Base-by-base conservation (phyloP, 2,888 invertebrate genomes). In the Xestobium rufovillosum region DNA sequence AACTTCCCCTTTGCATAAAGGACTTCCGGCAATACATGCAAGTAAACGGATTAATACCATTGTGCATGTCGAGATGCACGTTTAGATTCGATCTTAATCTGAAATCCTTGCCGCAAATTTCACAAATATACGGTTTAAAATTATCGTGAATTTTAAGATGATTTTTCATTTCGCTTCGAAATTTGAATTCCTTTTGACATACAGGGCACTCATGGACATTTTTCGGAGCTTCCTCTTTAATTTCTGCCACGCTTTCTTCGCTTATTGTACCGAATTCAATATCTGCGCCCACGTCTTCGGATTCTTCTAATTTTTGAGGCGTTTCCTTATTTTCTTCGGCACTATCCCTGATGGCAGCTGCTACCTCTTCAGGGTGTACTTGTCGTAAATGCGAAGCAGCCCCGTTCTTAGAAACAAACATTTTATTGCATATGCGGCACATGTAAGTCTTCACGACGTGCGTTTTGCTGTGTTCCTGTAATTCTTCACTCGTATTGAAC, bases 1-100 rank as follows among this genome's bases (percentile, higher is more conserved):
- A 55, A 2, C 70, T 69, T 8, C 65, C 66, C 53, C 73, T 73
- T 49, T 73, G 72, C 2, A 72, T 72, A 48, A 74, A 75, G 19
- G 65, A 61, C 49, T 73, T 74, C 3, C 65, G 59, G 49, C 73
- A 75, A 39, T 63, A 58, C 9, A 55, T 53, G 51, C 74, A 75
- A 14, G 63, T 60, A 44, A 64, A 68, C 12, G 69, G 67, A 57
- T 65, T 65, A 14, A 65, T 57, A 14, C 69, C 69, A 41, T 68
- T 67, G 45, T 73, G 72, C 62, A 70, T 63, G 13, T 66, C 69
- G 12, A 70, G 57, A 44, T 74, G 73, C 33, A 69, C 58, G 40
- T 68, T 63, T 34, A 73, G 54, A 1, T 69, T 69, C 27, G 59
- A 54, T 45, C 69, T 68, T 36, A 68, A 67, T 47, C 70, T 70